Conservation (phyloP, 2,888 invertebrate species). For the Melinaea marsaeus region DNA sequence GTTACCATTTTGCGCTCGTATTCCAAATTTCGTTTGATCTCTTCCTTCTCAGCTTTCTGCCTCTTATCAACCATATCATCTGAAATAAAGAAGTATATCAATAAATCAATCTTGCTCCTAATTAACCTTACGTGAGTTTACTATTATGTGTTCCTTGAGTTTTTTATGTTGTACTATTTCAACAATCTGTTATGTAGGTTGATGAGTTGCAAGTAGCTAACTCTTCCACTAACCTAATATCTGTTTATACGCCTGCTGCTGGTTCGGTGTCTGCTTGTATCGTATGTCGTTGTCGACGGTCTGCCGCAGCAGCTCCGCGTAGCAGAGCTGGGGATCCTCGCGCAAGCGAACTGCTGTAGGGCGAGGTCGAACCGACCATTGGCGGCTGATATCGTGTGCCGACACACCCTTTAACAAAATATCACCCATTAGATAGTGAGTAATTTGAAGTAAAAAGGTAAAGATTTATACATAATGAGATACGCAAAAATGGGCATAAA, state of each 20-base stretch:
- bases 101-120: background rate
- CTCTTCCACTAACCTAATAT: constrained; percentile 71
- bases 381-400: constrained; percentile 48
- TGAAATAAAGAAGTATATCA: constrained; percentile 45
- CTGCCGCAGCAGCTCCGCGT: constrained; percentile 78
- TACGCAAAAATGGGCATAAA: background rate
- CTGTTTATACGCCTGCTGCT: constrained; percentile 77
- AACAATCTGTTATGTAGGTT: too few species aligned
- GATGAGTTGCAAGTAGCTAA: too few species aligned
- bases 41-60: constrained; percentile 67
- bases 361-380: constrained; percentile 65
- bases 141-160: background rate
- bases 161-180: constrained; percentile 7
- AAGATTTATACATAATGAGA: constrained; percentile 7
- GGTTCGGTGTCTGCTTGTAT: constrained; percentile 78
- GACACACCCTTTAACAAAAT: constrained; percentile 50
- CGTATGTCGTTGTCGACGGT: constrained; percentile 84
- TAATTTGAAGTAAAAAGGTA: constrained; percentile 13
- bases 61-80: constrained; percentile 79
- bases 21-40: constrained; percentile 65
- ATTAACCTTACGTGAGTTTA: too few species aligned
- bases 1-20: constrained; percentile 78
- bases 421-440: background rate
- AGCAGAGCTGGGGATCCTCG: constrained; percentile 83
- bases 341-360: constrained; percentile 77